Conservation (phyloP, 1,140 invertebrate species). For the Copidosoma floridanum region DNA sequence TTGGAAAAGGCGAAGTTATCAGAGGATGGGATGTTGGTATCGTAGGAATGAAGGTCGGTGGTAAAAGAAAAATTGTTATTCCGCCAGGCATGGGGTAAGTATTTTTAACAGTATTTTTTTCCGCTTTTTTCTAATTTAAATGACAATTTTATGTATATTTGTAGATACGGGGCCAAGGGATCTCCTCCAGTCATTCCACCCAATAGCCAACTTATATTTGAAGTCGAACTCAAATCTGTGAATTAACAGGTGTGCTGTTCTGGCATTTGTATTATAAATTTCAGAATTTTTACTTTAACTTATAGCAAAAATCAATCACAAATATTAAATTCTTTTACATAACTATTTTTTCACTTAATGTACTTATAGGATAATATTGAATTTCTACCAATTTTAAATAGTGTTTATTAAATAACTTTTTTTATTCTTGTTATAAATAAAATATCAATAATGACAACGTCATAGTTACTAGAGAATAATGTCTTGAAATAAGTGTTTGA, state of each 20-base stretch:
- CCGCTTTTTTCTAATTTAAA: neutral
- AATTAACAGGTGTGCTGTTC: conserved; percentile 58
- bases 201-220: conserved; percentile 81
- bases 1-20: conserved; percentile 85
- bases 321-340: too few species aligned
- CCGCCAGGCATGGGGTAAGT: conserved; percentile 83
- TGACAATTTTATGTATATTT: conserved; percentile 41
- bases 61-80: conserved; percentile 80
- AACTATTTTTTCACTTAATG: too few species aligned
- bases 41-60: conserved; percentile 87
- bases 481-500: too few species aligned
- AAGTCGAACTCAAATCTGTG: conserved; percentile 82
- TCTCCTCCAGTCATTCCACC: conserved; percentile 80
- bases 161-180: conserved; percentile 77
- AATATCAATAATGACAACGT: too few species aligned
- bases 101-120: conserved; percentile 13
- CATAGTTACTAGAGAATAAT: too few species aligned
- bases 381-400: too few species aligned
- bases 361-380: too few species aligned
- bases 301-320: conserved; percentile 2
- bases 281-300: too few species aligned
- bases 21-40: conserved; percentile 90
- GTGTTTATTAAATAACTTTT: too few species aligned
- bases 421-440: too few species aligned
- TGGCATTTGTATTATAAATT: conserved; percentile 1